These are phyloP conservation scores for Muschampia plurimacula DNA, from an alignment of 2,888 invertebrate genomes.

Conservation along the genomic window DNA sequence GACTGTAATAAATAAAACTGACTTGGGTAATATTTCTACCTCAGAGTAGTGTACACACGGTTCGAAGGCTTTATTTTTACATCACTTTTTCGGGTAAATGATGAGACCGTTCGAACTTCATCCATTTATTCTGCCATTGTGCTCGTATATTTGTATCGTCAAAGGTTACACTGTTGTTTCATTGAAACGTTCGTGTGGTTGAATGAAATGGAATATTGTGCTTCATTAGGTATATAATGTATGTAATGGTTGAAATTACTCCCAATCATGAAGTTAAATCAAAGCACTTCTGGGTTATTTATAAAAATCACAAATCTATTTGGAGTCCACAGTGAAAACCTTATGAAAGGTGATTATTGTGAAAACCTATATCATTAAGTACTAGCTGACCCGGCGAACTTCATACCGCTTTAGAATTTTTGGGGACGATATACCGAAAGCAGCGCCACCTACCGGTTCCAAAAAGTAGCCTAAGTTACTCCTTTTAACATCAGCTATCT, in stretches of 20 bases:
- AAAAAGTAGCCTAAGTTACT: no score
- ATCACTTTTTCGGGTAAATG: conserved; percentile 9
- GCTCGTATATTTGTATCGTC: conserved; percentile 5
- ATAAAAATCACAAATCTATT: no score
- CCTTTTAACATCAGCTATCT: no score
- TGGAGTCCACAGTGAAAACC: no score
- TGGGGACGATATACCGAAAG: no score
- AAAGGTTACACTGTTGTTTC: background rate
- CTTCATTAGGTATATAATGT: background rate
- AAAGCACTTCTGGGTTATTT: no score
- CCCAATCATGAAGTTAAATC: no score
- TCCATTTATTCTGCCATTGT: conserved; percentile 13
- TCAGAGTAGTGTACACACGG: conserved; percentile 14
- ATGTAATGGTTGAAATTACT: background rate
- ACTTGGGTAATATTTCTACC: conserved; percentile 21
- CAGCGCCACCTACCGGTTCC: no score
- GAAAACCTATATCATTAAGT: no score
- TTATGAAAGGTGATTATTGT: no score
- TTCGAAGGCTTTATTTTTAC: conserved; percentile 22
- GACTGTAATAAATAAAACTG: conserved; percentile 12
- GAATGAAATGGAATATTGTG: background rate
- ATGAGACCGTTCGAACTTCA: conserved; percentile 15
- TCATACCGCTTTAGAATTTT: no score
- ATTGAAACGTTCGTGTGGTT: background rate
- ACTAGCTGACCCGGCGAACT: no score